Base-by-base conservation (phyloP, 2,888 invertebrate genomes). In the Argyresthia albistria region DNA sequence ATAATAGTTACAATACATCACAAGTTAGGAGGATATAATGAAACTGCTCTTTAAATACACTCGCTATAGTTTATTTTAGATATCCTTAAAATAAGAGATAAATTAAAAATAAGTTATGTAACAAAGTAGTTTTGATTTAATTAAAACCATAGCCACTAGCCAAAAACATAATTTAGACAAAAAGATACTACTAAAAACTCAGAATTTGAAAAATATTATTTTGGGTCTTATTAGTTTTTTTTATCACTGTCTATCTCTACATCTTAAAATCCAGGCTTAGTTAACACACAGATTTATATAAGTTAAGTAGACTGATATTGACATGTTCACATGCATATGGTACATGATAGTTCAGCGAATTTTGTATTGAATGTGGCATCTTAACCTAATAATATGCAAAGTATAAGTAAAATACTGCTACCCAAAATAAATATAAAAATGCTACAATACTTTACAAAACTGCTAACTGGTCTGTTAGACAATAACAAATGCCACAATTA, bases 61-160 rank as follows among this genome's bases (percentile, higher is more conserved):
- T 65, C 42, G 46, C 50, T 55, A 50, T 54, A 54, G 56, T 57
- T 58, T 65, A 67, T 58, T 71, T n/a, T 51, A 67, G 69, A 70
- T 74, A 71, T 71, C 66, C 69, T 70, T 79, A 74, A 76, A 75
- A 70, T 76, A 76, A 60, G 58, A 60, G 59, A 62, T 65, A 65
- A 65, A 59, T 64, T 50, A 61, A 63, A 60, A 62, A 62, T 63
- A 64, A 59, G 60, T 64, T 60, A 65, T 57, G 61, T 65, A 65
- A 64, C 62, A 66, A 68, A 66, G 60, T 62, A 64, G 66, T 78
- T 75, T 71, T 77, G 64, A 67, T 64, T 64, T 63, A 51, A 55
- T 59, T 60, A 59, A 63, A 66, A 73, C 52, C 45, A 54, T 52
- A 50, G 52, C 52, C 54, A 52, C 66, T 25, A 25, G 25, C 25